Evolutionary conservation across 2,113 vertebrate genomes (phyloP).

Genomic region (Tympanuchus pallidicinctus): DNA sequence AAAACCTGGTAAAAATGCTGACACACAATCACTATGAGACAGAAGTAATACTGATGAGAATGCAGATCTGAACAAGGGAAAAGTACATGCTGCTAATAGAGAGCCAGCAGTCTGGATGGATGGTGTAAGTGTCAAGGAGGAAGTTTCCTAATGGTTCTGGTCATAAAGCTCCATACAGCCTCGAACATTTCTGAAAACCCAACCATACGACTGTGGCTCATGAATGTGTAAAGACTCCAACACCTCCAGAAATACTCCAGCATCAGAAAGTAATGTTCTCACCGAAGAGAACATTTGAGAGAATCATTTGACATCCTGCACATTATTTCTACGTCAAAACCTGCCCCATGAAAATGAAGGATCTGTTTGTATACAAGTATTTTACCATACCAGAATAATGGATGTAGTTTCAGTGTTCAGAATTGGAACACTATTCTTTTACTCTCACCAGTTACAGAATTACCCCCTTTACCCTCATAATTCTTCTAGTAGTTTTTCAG

Average conservation of each 20-base stretch:
- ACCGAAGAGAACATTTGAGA: neutral
- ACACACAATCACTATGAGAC: neutral
- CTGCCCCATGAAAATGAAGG: neutral
- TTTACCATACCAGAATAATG: neutral
- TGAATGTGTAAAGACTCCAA: neutral
- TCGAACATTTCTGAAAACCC: neutral
- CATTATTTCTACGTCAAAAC: neutral
- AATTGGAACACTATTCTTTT: neutral
- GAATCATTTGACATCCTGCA: neutral
- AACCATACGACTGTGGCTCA: accelerated
- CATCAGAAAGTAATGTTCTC: neutral
- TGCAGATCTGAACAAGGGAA: neutral
- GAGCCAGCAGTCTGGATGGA: neutral
- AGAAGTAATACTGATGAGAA: neutral
- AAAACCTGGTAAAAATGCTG: neutral
- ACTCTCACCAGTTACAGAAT: neutral
- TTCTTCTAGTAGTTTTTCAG: neutral
- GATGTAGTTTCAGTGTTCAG: neutral
- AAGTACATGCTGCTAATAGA: neutral
- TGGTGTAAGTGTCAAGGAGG: neutral
- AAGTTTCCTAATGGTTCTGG: neutral
- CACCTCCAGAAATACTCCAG: neutral
- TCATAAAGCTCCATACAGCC: neutral
- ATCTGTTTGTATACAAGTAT: neutral
- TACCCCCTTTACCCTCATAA: neutral